A percentile compares a stretch with the other conserved stretches of the same genome.
Evolutionary conservation across 2,797 vertebrate genomes (phyloP).

Genomic region (Pseudochirops cupreus): DNA sequence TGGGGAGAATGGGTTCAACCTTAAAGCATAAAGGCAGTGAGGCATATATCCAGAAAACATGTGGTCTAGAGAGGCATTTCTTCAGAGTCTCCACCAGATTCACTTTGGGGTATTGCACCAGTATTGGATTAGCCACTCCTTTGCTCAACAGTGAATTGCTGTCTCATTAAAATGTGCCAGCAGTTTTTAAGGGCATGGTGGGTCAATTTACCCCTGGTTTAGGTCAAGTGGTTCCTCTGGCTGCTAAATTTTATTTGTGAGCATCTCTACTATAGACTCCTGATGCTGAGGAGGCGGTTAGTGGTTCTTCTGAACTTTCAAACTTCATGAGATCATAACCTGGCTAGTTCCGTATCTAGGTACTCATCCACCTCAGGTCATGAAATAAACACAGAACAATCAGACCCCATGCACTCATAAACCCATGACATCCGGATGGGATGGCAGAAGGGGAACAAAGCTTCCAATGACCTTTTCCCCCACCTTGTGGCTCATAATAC

Average conservation of each 20-base stretch:
- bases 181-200: background rate
- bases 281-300: background rate
- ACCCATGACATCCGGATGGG: background rate
- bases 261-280: background rate
- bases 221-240: background rate
- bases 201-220: background rate
- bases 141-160: background rate
- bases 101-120: background rate
- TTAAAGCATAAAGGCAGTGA: background rate
- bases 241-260: background rate
- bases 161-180: background rate
- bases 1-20: background rate
- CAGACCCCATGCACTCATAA: background rate
- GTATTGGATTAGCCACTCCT: background rate
- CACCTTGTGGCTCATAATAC: background rate
- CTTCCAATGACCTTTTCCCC: background rate
- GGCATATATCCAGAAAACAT: background rate
- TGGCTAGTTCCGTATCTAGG: background rate
- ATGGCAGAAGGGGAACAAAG: background rate
- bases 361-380: background rate
- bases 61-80: background rate
- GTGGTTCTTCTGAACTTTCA: background rate
- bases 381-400: background rate
- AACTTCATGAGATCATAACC: background rate
- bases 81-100: background rate